Evolutionary conservation across 1,140 invertebrate species (phyloP), one percentile per base, ranked within the genome.

Genomic region (Ephestia elutella): DNA sequence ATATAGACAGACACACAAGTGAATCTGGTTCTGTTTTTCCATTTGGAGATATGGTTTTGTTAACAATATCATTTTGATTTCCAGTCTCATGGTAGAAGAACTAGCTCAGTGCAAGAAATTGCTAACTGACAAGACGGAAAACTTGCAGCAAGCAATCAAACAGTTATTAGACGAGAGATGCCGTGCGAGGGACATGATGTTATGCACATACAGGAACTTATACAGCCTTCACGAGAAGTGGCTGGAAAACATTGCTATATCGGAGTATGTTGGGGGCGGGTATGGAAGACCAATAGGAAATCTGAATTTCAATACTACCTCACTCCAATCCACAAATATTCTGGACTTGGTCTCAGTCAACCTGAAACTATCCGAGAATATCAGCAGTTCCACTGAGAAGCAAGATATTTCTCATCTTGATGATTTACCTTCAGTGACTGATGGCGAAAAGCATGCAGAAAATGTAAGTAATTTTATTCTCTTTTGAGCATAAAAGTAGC

Each of bases 1-100:
- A n/a, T n/a, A n/a, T n/a, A n/a, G n/a, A n/a, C n/a, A n/a, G n/a
- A n/a, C n/a, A n/a, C n/a, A n/a, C n/a, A n/a, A n/a, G n/a, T n/a
- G n/a, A n/a, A n/a, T n/a, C n/a, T n/a, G n/a, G n/a, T n/a, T n/a
- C n/a, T n/a, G n/a, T n/a, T n/a, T n/a, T n/a, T n/a, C n/a, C n/a
- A n/a, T n/a, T n/a, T n/a, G n/a, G n/a, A n/a, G n/a, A n/a, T n/a
- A n/a, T n/a, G n/a, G n/a, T n/a, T 28, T 54, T 15, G 48, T 49
- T 32, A 30, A 54, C 54, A 61, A 50, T 53, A 53, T 56, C 60
- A 25, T 25, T 25, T 25, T 25, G 7, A 49, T 60, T 78, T 78
- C 18, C 68, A 95, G 96, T 80, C 92, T 97, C 55, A 96, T 97
- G 93, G 93, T 96, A 8, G 96, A 97, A 86, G 96, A 97, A 88